These are phyloP conservation scores for Drosophila guanche DNA, from an alignment of 1,140 invertebrate species.

Conservation along the genomic window DNA sequence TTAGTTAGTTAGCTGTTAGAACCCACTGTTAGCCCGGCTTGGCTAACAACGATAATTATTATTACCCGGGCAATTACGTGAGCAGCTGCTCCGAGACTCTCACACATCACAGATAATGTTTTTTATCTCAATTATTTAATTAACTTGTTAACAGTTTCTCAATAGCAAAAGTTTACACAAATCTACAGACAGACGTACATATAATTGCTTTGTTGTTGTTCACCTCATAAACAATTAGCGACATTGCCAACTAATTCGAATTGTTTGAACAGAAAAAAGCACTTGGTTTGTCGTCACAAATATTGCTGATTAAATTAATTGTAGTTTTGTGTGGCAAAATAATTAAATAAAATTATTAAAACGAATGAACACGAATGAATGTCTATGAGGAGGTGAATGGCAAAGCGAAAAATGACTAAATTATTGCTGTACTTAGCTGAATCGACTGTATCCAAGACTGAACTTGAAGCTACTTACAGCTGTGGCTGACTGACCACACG, in stretches of 20 bases:
- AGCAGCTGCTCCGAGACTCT: constrained; percentile 31
- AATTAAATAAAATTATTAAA: constrained; percentile 67
- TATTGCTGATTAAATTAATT: constrained; percentile 67
- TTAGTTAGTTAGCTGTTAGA: constrained; percentile 57
- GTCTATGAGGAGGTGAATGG: constrained; percentile 78
- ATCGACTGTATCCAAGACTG: background rate
- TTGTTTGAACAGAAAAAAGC: constrained; percentile 29
- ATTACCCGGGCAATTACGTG: constrained; percentile 38
- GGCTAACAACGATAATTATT: constrained; percentile 43
- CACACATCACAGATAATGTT: constrained; percentile 14
- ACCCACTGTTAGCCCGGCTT: constrained; percentile 13
- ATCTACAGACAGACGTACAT: constrained; percentile 28
- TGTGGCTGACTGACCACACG: constrained; percentile 44
- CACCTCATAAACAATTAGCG: constrained; percentile 78
- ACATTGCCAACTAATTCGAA: constrained; percentile 59
- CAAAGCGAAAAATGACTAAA: constrained; percentile 43
- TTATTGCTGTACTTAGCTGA: constrained; percentile 41
- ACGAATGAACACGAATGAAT: constrained; percentile 27
- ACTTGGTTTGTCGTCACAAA: constrained; percentile 44
- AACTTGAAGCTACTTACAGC: constrained; percentile 1
- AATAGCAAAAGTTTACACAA: constrained; percentile 47
- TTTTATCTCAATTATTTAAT: constrained; percentile 57
- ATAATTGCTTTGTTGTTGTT: constrained; percentile 68
- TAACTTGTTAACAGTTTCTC: constrained; percentile 80
- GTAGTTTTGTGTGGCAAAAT: constrained; percentile 43